These are phyloP conservation scores for Mormyrus proboscirostris DNA, from an alignment of 2,797 vertebrate species.

Conservation along the genomic window DNA sequence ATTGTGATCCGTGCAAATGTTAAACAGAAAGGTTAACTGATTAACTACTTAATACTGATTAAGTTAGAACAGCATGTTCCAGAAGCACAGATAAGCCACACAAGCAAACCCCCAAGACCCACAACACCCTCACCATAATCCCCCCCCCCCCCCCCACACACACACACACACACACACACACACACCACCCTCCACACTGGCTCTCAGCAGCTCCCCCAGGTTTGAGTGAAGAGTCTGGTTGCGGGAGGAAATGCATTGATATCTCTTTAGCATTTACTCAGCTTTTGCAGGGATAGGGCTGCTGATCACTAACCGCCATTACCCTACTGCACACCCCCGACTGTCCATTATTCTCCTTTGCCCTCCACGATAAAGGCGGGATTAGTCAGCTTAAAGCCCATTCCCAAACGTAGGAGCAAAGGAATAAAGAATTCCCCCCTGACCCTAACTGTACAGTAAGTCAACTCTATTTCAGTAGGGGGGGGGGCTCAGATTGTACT, in stretches of 20 bases:
- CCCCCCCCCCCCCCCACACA: not conserved
- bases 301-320: not conserved
- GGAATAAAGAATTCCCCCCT: not conserved
- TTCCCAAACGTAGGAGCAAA: not conserved
- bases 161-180: not conserved
- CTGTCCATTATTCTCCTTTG: not conserved
- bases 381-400: not conserved
- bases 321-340: not conserved
- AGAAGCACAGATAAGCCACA: not conserved
- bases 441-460: not conserved
- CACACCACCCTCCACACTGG: not conserved
- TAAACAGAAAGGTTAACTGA: constrained; percentile 4
- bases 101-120: not conserved
- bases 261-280: not conserved
- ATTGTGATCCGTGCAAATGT: constrained; percentile 15
- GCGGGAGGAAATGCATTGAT: not conserved
- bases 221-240: not conserved
- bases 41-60: not conserved
- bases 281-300: not conserved
- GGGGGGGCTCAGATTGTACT: not conserved
- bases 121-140: not conserved
- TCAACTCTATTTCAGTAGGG: not conserved
- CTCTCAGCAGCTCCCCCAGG: not conserved
- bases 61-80: constrained; percentile 1
- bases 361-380: not conserved